Evolutionary conservation across 2,797 vertebrate genomes (phyloP), one percentile per base, ranked within the genome.

Genomic region (Acanthurus leucopareius): DNA sequence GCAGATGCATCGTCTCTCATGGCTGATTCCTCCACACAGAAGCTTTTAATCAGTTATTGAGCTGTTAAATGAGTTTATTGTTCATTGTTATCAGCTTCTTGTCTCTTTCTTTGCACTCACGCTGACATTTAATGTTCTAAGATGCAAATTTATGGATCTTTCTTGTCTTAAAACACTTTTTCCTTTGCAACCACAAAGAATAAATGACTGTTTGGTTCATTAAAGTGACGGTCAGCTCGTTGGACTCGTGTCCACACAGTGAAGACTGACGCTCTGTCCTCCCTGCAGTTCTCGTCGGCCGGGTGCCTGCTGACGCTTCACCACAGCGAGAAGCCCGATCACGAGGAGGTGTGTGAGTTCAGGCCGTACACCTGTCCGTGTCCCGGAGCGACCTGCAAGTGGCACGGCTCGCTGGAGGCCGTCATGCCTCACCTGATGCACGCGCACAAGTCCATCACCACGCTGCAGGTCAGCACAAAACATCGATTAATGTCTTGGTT

Each of bases 361-460:
- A 73, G 94, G 19, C 92, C 94, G 2, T 95, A 94, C 91, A 92
- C 92, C 57, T 95, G 94, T 40, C 94, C 94, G 11, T 95, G 94
- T 73, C 94, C 94, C 0, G 93, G 94, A 1, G 94, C 94, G 0
- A 93, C 94, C 81, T 95, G 94, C 79, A 94, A 95, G 84, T 95
- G 94, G 94, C 92, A 93, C 58, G 94, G 94, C 63, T 89, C 93
- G 0, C 91, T 95, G 91, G 94, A 95, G 82, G 91, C 93, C 3
- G 94, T 95, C 52, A 95, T 95, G 94, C 94, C 94, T 0, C 94
- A 95, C 82, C 93, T 95, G 87, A 94, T 94, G 91, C 94, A 95
- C 53, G 90, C 88, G 0, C 94, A 95, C 90, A 95, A 95, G 90
- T 94, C 93, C 80, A 95, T 95, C 88, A 94, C 94, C 82, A 94